phyloP scores from a whole-genome alignment of 2,113 vertebrate genomes.

The Clarias batrachus region DNA sequence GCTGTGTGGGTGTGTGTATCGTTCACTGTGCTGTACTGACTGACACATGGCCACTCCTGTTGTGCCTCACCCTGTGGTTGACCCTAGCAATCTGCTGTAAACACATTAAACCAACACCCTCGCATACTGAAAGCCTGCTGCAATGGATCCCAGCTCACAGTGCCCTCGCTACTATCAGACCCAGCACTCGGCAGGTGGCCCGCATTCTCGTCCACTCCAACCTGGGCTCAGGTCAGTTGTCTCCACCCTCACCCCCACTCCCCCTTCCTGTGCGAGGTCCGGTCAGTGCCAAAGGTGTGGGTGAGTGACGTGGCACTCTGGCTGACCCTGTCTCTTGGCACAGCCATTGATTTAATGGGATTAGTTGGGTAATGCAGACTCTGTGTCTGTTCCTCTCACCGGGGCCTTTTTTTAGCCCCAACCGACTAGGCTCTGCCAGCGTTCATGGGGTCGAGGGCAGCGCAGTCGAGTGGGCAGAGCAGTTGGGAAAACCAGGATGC shows the following conservation, averaged over 20 bases:
- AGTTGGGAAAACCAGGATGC: slow-evolving; percentile 57
- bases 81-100: slow-evolving; percentile 46
- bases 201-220: slow-evolving; percentile 40
- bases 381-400: slow-evolving; percentile 74
- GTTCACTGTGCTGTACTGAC: background rate
- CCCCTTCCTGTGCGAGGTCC: slow-evolving; percentile 62
- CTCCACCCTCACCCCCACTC: slow-evolving; percentile 36
- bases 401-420: slow-evolving; percentile 75
- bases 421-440: slow-evolving; percentile 70
- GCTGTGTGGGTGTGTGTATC: background rate
- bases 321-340: slow-evolving; percentile 76
- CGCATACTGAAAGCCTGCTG: slow-evolving; percentile 18
- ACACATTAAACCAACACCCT: slow-evolving; percentile 46
- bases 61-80: slow-evolving; percentile 39
- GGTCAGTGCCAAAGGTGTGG: slow-evolving; percentile 71
- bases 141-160: background rate
- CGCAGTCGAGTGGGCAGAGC: slow-evolving; percentile 51
- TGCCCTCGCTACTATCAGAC: slow-evolving; percentile 15
- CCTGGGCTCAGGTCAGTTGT: slow-evolving; percentile 49
- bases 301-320: slow-evolving; percentile 79
- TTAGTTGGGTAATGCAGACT: slow-evolving; percentile 78
- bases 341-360: slow-evolving; percentile 76
- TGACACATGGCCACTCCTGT: slow-evolving; percentile 23
- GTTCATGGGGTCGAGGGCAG: slow-evolving; percentile 73
- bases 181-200: slow-evolving; percentile 33